A percentile compares a stretch with the other conserved stretches of the same genome.
phyloP scores from a whole-genome alignment of 2,888 invertebrate species.

The Drosophila kuntzei region DNA sequence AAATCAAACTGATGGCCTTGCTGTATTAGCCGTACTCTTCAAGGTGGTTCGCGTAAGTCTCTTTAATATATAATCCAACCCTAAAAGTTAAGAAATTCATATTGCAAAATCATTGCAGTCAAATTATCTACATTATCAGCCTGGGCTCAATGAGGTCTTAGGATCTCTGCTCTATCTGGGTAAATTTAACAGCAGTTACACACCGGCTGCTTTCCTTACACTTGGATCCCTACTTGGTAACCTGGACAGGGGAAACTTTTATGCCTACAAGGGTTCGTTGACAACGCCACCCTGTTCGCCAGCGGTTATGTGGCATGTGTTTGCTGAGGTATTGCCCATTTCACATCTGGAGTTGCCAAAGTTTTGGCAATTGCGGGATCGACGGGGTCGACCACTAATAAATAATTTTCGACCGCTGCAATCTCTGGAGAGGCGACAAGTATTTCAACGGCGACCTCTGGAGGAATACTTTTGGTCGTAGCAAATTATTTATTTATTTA shows the following conservation, averaged over 20 bases:
- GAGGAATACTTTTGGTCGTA: slow-evolving; percentile 44
- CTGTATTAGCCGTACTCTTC: slow-evolving; percentile 88
- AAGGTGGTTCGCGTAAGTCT: slow-evolving; percentile 84
- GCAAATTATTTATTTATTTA: neutral
- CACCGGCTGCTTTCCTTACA: slow-evolving; percentile 60
- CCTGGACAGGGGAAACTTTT: slow-evolving; percentile 77
- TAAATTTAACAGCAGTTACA: slow-evolving; percentile 70
- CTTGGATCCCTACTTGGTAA: slow-evolving; percentile 76
- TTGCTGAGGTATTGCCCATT: slow-evolving; percentile 87
- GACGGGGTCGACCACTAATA: slow-evolving; percentile 45
- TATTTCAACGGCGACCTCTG: slow-evolving; percentile 85
- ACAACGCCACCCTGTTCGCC: slow-evolving; percentile 91
- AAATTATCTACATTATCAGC: slow-evolving; percentile 49
- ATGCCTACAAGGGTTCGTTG: slow-evolving; percentile 87
- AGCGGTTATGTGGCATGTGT: slow-evolving; percentile 90
- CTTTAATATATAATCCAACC: neutral
- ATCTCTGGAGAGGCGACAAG: slow-evolving; percentile 62
- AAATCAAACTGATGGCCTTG: slow-evolving; percentile 87
- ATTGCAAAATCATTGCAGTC: slow-evolving; percentile 22
- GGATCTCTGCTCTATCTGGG: slow-evolving; percentile 61
- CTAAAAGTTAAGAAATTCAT: neutral
- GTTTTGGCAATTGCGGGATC: slow-evolving; percentile 77
- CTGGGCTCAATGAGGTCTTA: slow-evolving; percentile 73
- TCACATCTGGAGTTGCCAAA: slow-evolving; percentile 73
- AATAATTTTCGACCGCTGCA: slow-evolving; percentile 78